A percentile compares a stretch with the other conserved stretches of the same genome.
Evolutionary conservation across 2,888 invertebrate species (phyloP).

Genomic region (Lithophane socia): DNA sequence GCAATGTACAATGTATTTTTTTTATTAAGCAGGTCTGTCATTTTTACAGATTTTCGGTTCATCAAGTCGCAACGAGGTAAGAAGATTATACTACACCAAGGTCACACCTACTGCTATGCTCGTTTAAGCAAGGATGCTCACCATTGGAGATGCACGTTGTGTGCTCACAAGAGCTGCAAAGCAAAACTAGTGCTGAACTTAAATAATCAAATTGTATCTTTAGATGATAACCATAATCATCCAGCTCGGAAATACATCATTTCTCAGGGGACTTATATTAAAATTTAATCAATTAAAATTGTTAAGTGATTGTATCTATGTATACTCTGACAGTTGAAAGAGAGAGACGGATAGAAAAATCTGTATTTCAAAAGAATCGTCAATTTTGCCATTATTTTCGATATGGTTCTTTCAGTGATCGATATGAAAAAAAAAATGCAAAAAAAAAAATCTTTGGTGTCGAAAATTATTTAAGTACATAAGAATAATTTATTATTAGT

Average conservation of each 20-base stretch:
- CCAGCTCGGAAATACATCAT: conserved; percentile 12
- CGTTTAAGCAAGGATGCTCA: conserved; percentile 15
- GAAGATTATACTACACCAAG: conserved; percentile 9
- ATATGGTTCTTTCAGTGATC: not conserved
- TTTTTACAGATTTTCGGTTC: conserved; percentile 32
- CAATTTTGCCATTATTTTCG: not conserved
- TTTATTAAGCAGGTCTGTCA: not conserved
- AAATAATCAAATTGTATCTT: conserved; percentile 11
- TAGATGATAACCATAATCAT: conserved; percentile 32
- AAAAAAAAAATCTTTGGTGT: not conserved
- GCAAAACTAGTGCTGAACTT: conserved; percentile 32
- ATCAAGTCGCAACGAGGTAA: conserved; percentile 26
- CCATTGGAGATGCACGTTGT: conserved; percentile 40
- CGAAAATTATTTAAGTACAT: not conserved
- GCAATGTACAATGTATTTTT: not conserved
- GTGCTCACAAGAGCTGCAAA: conserved; percentile 22
- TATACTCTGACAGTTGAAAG: not conserved
- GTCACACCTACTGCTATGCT: conserved; percentile 15
- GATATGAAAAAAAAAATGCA: not conserved
- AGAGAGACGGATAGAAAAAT: not conserved
- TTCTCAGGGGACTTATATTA: conserved; percentile 15
- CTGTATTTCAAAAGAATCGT: no score
- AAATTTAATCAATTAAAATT: not conserved
- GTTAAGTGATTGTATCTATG: not conserved
- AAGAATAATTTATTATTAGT: not conserved